These are phyloP conservation scores for Lissocephala sabroskyi DNA, from an alignment of 2,888 invertebrate species.

Conservation along the genomic window DNA sequence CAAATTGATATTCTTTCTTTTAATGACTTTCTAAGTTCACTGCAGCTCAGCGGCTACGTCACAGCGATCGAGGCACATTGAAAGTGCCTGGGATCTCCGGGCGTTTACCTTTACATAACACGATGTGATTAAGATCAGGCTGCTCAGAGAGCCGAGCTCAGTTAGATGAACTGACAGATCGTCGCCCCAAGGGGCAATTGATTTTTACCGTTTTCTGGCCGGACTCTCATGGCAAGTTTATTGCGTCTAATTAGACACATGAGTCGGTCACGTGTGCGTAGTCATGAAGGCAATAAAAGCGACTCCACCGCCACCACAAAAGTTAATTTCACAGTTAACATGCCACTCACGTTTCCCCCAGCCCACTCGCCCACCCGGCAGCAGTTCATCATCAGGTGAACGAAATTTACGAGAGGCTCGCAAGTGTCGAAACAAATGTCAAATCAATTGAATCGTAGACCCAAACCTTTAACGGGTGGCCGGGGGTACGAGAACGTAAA, in stretches of 20 bases:
- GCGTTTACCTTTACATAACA: too few relatives aligned
- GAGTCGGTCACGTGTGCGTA: background rate
- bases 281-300: constrained; percentile 11
- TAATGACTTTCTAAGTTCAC: too few relatives aligned
- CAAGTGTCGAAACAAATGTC: constrained; percentile 39
- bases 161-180: too few relatives aligned
- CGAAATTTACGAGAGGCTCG: constrained; percentile 1
- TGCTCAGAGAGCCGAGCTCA: too few relatives aligned
- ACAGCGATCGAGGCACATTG: too few relatives aligned
- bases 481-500: too few relatives aligned
- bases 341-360: constrained; percentile 35
- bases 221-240: background rate
- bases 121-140: too few relatives aligned
- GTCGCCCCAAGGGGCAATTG: too few relatives aligned
- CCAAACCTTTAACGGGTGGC: too few relatives aligned
- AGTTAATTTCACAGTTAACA: constrained; percentile 32
- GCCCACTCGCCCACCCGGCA: background rate
- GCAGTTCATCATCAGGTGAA: background rate
- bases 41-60: too few relatives aligned
- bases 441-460: constrained; percentile 7
- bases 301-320: background rate
- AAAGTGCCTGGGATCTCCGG: too few relatives aligned
- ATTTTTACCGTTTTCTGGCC: background rate
- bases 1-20: too few relatives aligned
- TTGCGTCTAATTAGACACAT: constrained; percentile 14